A percentile compares a stretch with the other conserved stretches of the same genome.
phyloP scores from a whole-genome alignment of 2,113 vertebrate species.

The Cavia aperea region DNA sequence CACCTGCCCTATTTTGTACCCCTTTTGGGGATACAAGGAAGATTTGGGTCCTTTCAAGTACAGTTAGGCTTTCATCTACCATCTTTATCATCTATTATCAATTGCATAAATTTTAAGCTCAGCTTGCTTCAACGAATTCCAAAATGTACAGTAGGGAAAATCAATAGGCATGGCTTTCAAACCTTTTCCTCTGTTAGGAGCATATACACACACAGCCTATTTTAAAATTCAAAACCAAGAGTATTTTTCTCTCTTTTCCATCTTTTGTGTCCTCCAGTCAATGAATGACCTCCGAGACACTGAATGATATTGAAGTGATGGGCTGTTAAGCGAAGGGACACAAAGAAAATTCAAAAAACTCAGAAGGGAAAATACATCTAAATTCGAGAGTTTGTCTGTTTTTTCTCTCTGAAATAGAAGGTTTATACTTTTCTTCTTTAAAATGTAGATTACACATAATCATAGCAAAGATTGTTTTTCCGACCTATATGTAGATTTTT shows the following conservation, averaged over 20 bases:
- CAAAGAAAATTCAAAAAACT: not conserved
- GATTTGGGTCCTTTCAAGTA: slow-evolving; percentile 43
- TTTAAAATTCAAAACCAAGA: slow-evolving; percentile 47
- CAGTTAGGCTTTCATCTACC: not conserved
- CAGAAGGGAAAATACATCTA: not conserved
- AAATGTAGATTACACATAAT: not conserved
- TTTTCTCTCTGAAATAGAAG: not conserved
- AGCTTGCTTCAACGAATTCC: slow-evolving; percentile 39
- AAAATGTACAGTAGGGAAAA: slow-evolving; percentile 19
- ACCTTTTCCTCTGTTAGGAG: not conserved
- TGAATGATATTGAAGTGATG: slow-evolving; percentile 16
- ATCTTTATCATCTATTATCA: slow-evolving; percentile 42
- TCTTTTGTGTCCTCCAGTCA: not conserved
- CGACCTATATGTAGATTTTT: not conserved
- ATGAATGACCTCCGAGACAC: not conserved
- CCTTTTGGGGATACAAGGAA: slow-evolving; percentile 4
- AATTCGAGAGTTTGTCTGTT: not conserved
- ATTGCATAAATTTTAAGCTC: slow-evolving; percentile 40
- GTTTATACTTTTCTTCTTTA: slow-evolving; percentile 1
- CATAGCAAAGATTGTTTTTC: slow-evolving; percentile 1
- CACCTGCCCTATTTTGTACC: not conserved
- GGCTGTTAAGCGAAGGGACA: not conserved
- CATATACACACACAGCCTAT: not conserved
- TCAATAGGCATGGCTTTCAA: slow-evolving; percentile 44
- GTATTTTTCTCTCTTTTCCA: not conserved